Base-by-base conservation (phyloP, 30 jellyfish, hydroid and myxozoan genomes). In the Mastigias papua region DNA sequence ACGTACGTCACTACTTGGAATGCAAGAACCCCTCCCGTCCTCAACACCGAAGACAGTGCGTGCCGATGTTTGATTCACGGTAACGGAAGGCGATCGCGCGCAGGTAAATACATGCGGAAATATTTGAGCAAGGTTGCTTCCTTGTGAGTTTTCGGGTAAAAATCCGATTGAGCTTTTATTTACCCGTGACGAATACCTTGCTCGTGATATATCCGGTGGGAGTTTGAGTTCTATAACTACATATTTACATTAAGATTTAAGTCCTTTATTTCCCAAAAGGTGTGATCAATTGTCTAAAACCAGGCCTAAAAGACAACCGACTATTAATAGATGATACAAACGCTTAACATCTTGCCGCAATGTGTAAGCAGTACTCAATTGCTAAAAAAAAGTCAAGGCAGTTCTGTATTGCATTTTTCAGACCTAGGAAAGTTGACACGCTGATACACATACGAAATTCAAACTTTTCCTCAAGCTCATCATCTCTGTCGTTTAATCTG, bases 151-250 rank as follows among this genome's bases (percentile, higher is more conserved):
- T 25, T n/a, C 26, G 28, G 86, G 86, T 25, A 64, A 49, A 33
- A 75, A 34, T 73, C 49, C 6, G 73, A 10, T 27, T 46, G 23
- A 5, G 34, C 37, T 73, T 64, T 62, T 49, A 68, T 49, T 75
- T 75, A 33, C 86, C 86, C 86, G 86, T 75, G 74, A 48, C 49
- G 74, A 75, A 75, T 33, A 7, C 49, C 48, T 21, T 22, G 57
- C 27, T 73, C 28, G 32, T 75, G 73, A 48, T 58, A 58, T 42
- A 21, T 75, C 71, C 71, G 73, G 73, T n/a, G 69, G 26, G 54
- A 33, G 49, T 11, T 23, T 19, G 27, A 10, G 6, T 5, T 54
- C 26, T 25, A 21, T 25, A 21, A 25, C n/a, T n/a, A 7, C 67
- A 54, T 54, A 19, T 54, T 54, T 54, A 21, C 67, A 5, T 54